These are phyloP conservation scores for Lycodopsis pacificus DNA, from an alignment of 2,797 vertebrate species.

Conservation along the genomic window DNA sequence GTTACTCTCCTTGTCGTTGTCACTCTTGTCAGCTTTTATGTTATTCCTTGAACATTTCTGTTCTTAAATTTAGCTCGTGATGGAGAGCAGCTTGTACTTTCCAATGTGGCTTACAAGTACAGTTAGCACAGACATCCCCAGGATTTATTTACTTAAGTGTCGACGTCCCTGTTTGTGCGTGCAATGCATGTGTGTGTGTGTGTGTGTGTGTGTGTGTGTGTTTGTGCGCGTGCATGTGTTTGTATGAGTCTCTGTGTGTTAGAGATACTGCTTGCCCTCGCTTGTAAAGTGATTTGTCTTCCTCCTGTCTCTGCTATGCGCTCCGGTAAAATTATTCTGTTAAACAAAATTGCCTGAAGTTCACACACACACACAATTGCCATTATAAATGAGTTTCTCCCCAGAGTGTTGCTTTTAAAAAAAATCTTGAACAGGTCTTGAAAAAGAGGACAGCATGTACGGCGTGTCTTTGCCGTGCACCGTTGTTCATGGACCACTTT, in stretches of 20 bases:
- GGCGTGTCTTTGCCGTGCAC: slow-evolving; percentile 29
- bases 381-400: slow-evolving; percentile 75
- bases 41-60: slow-evolving; percentile 50
- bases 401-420: slow-evolving; percentile 44
- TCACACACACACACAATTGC: slow-evolving; percentile 56
- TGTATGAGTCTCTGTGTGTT: slow-evolving; percentile 42
- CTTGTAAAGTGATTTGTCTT: slow-evolving; percentile 82
- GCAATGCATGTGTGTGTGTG: slow-evolving; percentile 15
- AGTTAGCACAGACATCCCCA: slow-evolving; percentile 64
- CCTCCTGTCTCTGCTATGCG: slow-evolving; percentile 67
- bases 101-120: slow-evolving; percentile 53
- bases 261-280: slow-evolving; percentile 68
- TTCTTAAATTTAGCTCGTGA: slow-evolving; percentile 57
- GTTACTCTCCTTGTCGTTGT: slow-evolving; percentile 52
- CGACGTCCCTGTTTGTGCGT: slow-evolving; percentile 32
- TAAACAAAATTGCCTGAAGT: slow-evolving; percentile 79
- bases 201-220: slow-evolving; percentile 31
- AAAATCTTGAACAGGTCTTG: slow-evolving; percentile 45
- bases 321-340: slow-evolving; percentile 78
- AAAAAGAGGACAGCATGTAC: slow-evolving; percentile 72
- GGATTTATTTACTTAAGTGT: slow-evolving; percentile 75
- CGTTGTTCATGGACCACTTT: slow-evolving; percentile 48
- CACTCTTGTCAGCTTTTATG: slow-evolving; percentile 54
- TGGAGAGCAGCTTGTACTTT: slow-evolving; percentile 40
- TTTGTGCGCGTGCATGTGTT: slow-evolving; percentile 13